These are phyloP conservation scores for Harpagus bidentatus DNA, from an alignment of 2,113 vertebrate species.

Conservation along the genomic window DNA sequence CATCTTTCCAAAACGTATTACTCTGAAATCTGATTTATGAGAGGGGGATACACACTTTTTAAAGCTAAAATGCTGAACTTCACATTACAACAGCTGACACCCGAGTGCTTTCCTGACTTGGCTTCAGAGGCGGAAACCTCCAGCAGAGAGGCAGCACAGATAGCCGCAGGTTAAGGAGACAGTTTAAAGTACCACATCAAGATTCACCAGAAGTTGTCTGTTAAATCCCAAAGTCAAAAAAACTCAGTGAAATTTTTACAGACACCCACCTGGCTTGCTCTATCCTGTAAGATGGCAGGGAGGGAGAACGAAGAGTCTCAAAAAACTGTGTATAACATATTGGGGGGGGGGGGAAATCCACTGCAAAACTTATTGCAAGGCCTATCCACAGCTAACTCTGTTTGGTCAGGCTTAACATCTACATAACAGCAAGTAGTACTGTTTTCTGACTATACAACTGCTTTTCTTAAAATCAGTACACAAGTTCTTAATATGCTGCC, in stretches of 20 bases:
- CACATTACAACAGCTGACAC: not conserved
- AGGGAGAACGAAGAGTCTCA: not conserved
- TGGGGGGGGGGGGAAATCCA: not conserved
- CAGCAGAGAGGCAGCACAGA: not conserved
- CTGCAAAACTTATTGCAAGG: not conserved
- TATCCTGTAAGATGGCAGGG: not conserved
- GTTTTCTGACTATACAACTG: not conserved
- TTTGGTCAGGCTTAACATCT: not conserved
- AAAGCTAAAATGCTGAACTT: not conserved
- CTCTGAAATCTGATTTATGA: not conserved
- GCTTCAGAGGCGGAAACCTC: not conserved
- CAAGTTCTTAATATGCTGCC: not conserved
- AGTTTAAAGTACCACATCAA: not conserved
- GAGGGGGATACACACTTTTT: not conserved
- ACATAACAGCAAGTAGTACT: not conserved
- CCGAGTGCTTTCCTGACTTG: not conserved
- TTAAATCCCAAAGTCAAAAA: not conserved
- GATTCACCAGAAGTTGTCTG: not conserved
- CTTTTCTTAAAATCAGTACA: not conserved
- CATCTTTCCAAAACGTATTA: not conserved
- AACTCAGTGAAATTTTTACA: not conserved
- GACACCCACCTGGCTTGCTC: not conserved
- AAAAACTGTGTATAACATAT: not conserved
- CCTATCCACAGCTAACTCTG: not conserved
- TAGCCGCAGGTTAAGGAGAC: not conserved